phyloP scores from a whole-genome alignment of 2,113 vertebrate genomes.

The Aptenodytes patagonicus region DNA sequence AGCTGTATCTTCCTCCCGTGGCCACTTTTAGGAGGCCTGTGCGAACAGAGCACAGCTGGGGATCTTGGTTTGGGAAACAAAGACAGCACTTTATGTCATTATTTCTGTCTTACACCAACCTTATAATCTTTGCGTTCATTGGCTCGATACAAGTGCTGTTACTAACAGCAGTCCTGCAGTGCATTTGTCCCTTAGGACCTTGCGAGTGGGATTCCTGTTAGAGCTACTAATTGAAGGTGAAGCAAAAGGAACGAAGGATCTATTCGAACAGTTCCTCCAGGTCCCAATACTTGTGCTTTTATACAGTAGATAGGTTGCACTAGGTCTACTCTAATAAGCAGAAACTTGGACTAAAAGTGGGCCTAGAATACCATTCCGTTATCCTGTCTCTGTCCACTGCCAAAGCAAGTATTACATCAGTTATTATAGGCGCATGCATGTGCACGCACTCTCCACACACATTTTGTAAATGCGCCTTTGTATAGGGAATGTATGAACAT shows the following conservation, averaged over 20 bases:
- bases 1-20: not conserved
- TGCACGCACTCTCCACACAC: not conserved
- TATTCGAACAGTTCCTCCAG: not conserved
- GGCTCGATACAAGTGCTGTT: not conserved
- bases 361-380: not conserved
- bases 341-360: not conserved
- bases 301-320: not conserved
- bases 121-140: not conserved
- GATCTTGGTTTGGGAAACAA: not conserved
- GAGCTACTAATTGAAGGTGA: not conserved
- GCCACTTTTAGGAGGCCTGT: not conserved
- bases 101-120: not conserved
- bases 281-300: not conserved
- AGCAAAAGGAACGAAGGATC: not conserved
- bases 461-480: not conserved
- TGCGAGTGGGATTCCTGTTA: accelerated
- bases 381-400: not conserved
- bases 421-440: not conserved
- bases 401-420: not conserved
- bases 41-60: not conserved
- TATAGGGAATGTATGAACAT: not conserved
- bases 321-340: not conserved
- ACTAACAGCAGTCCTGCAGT: not conserved
- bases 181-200: not conserved
- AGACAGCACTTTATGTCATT: not conserved